These are phyloP conservation scores for Chydorus sphaericus DNA, from an alignment of 2,888 invertebrate genomes.

Conservation along the genomic window DNA sequence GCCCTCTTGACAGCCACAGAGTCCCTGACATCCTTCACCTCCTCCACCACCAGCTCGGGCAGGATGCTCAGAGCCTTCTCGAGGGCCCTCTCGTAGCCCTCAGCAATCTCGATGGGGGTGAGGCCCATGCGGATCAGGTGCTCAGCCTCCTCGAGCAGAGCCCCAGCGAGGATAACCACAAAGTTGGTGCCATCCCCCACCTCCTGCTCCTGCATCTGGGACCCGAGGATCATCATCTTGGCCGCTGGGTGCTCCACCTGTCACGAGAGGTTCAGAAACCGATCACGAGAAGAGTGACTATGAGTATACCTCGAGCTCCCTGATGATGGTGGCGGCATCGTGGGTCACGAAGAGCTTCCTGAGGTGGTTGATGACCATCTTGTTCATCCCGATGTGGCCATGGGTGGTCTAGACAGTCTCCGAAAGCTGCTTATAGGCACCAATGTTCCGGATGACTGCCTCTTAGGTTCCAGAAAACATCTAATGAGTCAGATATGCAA, in stretches of 20 bases:
- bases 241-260: constrained; percentile 95
- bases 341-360: constrained; percentile 98
- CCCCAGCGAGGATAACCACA: constrained; percentile 86
- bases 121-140: constrained; percentile 84
- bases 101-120: constrained; percentile 89
- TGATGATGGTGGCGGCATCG: constrained; percentile 95
- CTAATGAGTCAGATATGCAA: constrained; percentile 29
- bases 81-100: constrained; percentile 83
- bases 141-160: constrained; percentile 80
- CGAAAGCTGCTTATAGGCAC: constrained; percentile 88
- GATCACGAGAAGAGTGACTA: not conserved
- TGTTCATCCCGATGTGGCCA: constrained; percentile 98
- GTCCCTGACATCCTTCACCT: constrained; percentile 53
- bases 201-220: constrained; percentile 97
- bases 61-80: constrained; percentile 80
- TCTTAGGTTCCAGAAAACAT: constrained; percentile 86
- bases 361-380: constrained; percentile 98
- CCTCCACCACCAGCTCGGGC: constrained; percentile 59
- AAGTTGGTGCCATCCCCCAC: constrained; percentile 98
- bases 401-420: constrained; percentile 87
- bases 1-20: constrained; percentile 53
- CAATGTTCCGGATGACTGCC: constrained; percentile 89
- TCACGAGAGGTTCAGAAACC: no score
- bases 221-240: constrained; percentile 85
- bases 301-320: constrained; percentile 57